A percentile compares a stretch with the other conserved stretches of the same genome.
These are phyloP conservation scores for Semicossyphus pulcher DNA, from an alignment of 2,113 vertebrate genomes.

Conservation along the genomic window DNA sequence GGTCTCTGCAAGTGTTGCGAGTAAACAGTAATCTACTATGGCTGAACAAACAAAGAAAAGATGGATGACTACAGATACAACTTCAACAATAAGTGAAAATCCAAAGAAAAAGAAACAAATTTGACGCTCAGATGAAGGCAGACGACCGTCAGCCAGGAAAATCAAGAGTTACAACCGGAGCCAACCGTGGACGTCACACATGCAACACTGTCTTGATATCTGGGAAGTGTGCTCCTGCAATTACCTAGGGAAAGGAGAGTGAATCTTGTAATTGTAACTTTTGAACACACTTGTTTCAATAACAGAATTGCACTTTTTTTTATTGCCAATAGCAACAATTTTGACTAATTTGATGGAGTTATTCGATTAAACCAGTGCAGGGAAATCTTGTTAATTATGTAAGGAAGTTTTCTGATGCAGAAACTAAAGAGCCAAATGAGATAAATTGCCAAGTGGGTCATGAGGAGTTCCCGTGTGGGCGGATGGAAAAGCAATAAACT, in stretches of 20 bases:
- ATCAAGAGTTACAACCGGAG: too few species aligned
- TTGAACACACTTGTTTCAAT: not conserved
- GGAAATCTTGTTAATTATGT: not conserved
- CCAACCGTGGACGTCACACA: too few species aligned
- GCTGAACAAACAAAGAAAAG: too few species aligned
- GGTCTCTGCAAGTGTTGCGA: too few species aligned
- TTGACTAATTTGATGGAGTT: not conserved
- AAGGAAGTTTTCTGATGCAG: not conserved
- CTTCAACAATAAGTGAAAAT: too few species aligned
- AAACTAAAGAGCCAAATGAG: conserved; percentile 27
- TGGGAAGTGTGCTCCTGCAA: too few species aligned
- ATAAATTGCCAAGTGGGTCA: conserved; percentile 45
- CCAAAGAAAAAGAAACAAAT: too few species aligned
- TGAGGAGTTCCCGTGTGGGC: conserved; percentile 44
- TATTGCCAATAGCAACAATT: not conserved
- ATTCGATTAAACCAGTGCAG: not conserved
- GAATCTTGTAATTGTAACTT: not conserved
- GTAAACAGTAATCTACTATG: too few species aligned
- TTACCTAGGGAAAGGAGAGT: not conserved
- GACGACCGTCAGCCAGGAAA: too few species aligned
- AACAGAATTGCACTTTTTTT: not conserved
- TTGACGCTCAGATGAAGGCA: too few species aligned
- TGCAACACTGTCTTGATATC: too few species aligned
- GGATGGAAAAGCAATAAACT: conserved; percentile 43
- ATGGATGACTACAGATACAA: too few species aligned